These are phyloP conservation scores for Agapetus fuscipes DNA, from an alignment of 2,888 invertebrate genomes.

Conservation along the genomic window DNA sequence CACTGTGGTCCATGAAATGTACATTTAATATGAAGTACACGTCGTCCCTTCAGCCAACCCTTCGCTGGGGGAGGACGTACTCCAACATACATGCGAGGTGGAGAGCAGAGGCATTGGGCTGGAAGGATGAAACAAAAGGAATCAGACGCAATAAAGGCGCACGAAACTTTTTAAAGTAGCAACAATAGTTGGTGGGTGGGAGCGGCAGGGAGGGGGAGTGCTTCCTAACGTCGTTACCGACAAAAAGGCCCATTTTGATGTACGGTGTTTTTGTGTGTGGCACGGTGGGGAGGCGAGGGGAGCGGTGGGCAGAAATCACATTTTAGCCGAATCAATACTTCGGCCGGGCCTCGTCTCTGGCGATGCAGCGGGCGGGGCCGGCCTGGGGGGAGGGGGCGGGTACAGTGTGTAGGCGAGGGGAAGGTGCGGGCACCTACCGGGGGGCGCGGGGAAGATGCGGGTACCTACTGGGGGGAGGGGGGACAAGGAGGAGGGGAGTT, in stretches of 20 bases:
- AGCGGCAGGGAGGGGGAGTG: slow-evolving; percentile 6
- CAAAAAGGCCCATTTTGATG: slow-evolving; percentile 15
- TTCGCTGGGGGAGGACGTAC: too few relatives aligned
- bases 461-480: slow-evolving; percentile 15
- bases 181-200: slow-evolving; percentile 5
- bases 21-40: too few relatives aligned
- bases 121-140: slow-evolving; percentile 18
- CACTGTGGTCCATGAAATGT: too few relatives aligned
- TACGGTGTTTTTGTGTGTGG: slow-evolving; percentile 25
- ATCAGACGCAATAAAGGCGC: slow-evolving; percentile 19
- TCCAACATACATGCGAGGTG: too few relatives aligned
- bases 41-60: too few relatives aligned
- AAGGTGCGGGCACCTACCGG: too few relatives aligned
- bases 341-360: slow-evolving; percentile 19
- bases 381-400: slow-evolving; percentile 36
- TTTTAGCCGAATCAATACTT: slow-evolving; percentile 23
- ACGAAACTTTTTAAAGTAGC: slow-evolving; percentile 20
- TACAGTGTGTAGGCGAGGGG: too few relatives aligned
- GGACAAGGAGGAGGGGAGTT: slow-evolving; percentile 9
- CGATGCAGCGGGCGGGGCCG: slow-evolving; percentile 23
- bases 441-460: slow-evolving; percentile 41
- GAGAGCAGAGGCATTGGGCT: too few relatives aligned
- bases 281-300: slow-evolving; percentile 11
- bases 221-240: slow-evolving; percentile 12
- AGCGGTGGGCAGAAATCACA: slow-evolving; percentile 22